Evolutionary conservation across 2,797 vertebrate species (phyloP).

Genomic region (Natrix natrix): DNA sequence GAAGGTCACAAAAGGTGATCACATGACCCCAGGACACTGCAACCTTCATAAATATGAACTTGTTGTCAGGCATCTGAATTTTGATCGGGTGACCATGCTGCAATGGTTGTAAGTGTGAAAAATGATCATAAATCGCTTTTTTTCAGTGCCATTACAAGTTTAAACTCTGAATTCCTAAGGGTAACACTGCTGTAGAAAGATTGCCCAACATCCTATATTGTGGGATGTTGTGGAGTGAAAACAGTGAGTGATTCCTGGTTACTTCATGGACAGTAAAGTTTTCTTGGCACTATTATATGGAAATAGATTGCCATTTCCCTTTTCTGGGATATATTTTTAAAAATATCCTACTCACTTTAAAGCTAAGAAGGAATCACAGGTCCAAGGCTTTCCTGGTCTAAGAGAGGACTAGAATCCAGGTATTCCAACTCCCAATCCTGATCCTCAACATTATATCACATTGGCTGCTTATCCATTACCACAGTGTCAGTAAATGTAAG

Average conservation of each 20-base stretch:
- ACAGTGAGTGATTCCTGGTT: neutral
- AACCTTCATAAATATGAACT: neutral
- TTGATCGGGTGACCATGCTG: neutral
- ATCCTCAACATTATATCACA: neutral
- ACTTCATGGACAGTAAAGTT: neutral
- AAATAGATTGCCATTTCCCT: neutral
- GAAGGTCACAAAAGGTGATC: neutral
- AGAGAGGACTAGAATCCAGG: neutral
- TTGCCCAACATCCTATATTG: neutral
- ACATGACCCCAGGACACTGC: neutral
- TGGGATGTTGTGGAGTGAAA: neutral
- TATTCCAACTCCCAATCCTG: neutral
- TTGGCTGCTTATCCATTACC: neutral
- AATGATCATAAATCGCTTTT: rapidly evolving
- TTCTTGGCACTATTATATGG: neutral
- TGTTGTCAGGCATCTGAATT: neutral
- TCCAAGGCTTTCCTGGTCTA: neutral
- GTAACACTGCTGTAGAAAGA: constrained; percentile 37
- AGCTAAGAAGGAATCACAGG: neutral
- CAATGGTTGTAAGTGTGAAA: neutral
- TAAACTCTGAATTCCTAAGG: constrained; percentile 59
- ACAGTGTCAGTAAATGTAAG: neutral
- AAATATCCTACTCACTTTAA: neutral
- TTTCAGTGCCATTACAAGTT: neutral
- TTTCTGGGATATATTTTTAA: neutral